Evolutionary conservation across 37 sponge, comb jelly and placozoan genomes (phyloP).

Genomic region (Cladorhizidae sp.): DNA sequence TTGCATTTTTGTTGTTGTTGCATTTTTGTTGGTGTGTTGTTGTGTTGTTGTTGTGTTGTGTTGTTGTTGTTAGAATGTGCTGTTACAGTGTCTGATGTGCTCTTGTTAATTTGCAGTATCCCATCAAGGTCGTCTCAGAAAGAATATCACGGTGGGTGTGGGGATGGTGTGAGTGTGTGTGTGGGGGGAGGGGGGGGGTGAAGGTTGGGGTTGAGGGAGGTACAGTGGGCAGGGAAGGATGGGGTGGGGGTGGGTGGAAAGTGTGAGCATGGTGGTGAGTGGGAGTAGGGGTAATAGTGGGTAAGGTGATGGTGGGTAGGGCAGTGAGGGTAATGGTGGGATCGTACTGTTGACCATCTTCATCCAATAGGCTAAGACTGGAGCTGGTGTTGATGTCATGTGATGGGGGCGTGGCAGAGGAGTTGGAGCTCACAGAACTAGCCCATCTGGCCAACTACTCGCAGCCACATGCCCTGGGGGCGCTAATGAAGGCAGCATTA

Average conservation of each 20-base stretch:
- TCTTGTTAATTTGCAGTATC: conserved; percentile 32
- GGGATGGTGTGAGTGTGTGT: background rate
- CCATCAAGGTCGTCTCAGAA: conserved; percentile 52
- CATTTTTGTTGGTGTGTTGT: too few relatives aligned
- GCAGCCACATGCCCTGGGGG: conserved; percentile 82
- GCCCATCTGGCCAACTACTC: conserved; percentile 76
- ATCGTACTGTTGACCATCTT: too few relatives aligned
- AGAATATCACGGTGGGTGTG: conserved; percentile 56
- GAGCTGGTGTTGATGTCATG: conserved; percentile 28
- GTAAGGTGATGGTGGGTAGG: too few relatives aligned
- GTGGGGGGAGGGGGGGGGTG: too few relatives aligned
- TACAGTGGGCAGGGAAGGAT: background rate
- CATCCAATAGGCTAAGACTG: conserved; percentile 12
- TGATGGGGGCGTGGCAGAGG: conserved; percentile 42
- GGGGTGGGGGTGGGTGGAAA: too few relatives aligned
- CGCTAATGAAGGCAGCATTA: conserved; percentile 86
- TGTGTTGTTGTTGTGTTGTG: too few relatives aligned
- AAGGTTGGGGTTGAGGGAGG: too few relatives aligned
- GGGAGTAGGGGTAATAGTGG: too few relatives aligned
- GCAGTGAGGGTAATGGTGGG: too few relatives aligned
- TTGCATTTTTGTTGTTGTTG: too few relatives aligned
- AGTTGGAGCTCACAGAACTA: conserved; percentile 54
- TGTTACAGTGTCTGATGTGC: background rate
- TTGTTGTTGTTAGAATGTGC: too few relatives aligned
- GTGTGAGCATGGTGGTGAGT: background rate